phyloP scores from a whole-genome alignment of 2,797 vertebrate genomes.

The Pipistrellus pygmaeus region DNA sequence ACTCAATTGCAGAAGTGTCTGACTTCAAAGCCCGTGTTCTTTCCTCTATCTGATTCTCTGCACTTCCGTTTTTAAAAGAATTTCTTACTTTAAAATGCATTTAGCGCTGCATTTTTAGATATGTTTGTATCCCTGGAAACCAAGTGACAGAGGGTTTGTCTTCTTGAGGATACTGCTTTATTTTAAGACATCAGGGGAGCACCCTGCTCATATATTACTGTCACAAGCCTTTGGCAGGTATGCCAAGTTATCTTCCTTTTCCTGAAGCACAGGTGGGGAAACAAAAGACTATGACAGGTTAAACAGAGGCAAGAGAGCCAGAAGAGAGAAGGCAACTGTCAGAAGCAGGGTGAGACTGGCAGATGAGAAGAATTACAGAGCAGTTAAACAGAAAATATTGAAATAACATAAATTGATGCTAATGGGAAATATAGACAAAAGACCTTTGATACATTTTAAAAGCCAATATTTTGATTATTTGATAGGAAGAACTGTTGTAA shows the following conservation, averaged over 20 bases:
- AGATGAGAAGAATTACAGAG: slow-evolving; percentile 22
- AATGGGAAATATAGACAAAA: slow-evolving; percentile 20
- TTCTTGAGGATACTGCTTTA: slow-evolving; percentile 61
- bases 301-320: slow-evolving; percentile 63
- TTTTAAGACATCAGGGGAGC: slow-evolving; percentile 41
- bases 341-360: neutral
- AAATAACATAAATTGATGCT: slow-evolving; percentile 32
- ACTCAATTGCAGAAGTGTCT: neutral
- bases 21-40: neutral
- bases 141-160: slow-evolving; percentile 58
- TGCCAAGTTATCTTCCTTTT: slow-evolving; percentile 67
- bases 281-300: slow-evolving; percentile 54
- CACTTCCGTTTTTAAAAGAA: slow-evolving; percentile 42
- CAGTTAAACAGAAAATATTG: slow-evolving; percentile 12
- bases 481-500: neutral
- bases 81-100: slow-evolving; percentile 46
- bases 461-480: slow-evolving; percentile 58
- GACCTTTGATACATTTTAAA: neutral
- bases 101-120: slow-evolving; percentile 58
- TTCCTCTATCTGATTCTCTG: neutral
- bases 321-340: slow-evolving; percentile 39
- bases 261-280: neutral
- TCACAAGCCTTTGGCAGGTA: slow-evolving; percentile 56
- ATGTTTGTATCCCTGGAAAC: slow-evolving; percentile 65
- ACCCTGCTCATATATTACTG: slow-evolving; percentile 50